Evolutionary conservation across 2,888 invertebrate genomes (phyloP), one percentile per base, ranked within the genome.

Genomic region (Cheiracanthium punctorium): DNA sequence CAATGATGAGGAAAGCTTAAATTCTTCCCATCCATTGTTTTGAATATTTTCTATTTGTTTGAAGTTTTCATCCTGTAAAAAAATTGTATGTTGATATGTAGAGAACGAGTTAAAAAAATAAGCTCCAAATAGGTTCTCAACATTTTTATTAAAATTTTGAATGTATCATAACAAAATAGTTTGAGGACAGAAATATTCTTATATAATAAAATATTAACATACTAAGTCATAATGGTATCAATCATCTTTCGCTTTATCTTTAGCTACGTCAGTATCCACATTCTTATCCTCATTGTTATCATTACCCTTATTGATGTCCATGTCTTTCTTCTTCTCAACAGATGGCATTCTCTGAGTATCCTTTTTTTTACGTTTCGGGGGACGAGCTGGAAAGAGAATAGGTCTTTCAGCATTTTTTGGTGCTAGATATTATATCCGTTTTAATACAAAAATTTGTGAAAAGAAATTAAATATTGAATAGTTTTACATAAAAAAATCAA

Each of bases 131-230:
- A 24, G 58, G 17, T 58, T 58, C 70, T 79, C 64, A 85, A 85
- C 84, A 74, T 85, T 85, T 37, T 85, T 85, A 85, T 85, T 85
- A 85, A 85, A 85, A 85, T 85, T 85, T 85, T 74, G 84, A 79
- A 85, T 72, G 73, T 52, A 74, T 52, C 52, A 80, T 79, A 79
- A 85, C 79, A 79, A 85, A 85, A 79, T 79, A 74, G 33, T 64
- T 20, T 73, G 72, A 17, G 73, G 74, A 69, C 74, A 85, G 69
- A 32, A 33, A 69, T 52, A 85, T 85, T 79, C 79, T 70, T 52
- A 79, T 75, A 64, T 82, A 65, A 74, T 85, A 85, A 85, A 85
- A 85, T 85, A 79, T 58, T 33, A 82, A 77, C 82, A 77, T 70
- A 84, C 81, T 74, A 74, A 82, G 52, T 69, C 48, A 70, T 33